Percentiles rank a stretch among this genome's conserved stretches.
Conservation (phyloP, 2,888 invertebrate species). For the Drosophila acutilabella region DNA sequence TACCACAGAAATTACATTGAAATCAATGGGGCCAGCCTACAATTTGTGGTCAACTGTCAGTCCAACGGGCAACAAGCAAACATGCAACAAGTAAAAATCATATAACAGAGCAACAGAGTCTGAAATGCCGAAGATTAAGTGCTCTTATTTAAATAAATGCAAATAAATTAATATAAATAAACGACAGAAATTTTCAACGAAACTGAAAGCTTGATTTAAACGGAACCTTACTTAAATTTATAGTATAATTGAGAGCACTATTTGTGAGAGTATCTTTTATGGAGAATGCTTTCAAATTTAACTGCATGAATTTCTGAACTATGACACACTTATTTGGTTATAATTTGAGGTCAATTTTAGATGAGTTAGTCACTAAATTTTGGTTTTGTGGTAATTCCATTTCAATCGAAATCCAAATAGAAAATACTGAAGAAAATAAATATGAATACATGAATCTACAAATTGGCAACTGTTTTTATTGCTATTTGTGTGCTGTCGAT, state of each 20-base stretch:
- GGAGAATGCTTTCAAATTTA: neutral
- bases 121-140: conserved; percentile 12
- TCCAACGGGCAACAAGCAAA: conserved; percentile 11
- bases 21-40: conserved; percentile 39
- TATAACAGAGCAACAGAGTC: conserved; percentile 1
- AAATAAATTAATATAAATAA: conserved; percentile 5
- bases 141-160: conserved; percentile 14
- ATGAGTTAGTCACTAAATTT: conserved; percentile 5
- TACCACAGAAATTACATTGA: conserved; percentile 45
- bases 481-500: conserved; percentile 19
- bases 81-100: conserved; percentile 52
- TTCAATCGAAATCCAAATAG: conserved; percentile 7
- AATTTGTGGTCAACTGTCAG: conserved; percentile 45
- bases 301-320: conserved; percentile 5
- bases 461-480: conserved; percentile 15
- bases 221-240: neutral
- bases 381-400: conserved; percentile 2
- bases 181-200: neutral
- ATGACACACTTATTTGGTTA: conserved; percentile 32
- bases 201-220: neutral
- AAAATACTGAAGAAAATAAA: conserved; percentile 15
- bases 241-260: neutral
- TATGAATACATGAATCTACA: neutral
- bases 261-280: neutral
- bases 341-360: conserved; percentile 28